Evolutionary conservation across 1,140 invertebrate species (phyloP).

Genomic region (Drosophila gunungcola): DNA sequence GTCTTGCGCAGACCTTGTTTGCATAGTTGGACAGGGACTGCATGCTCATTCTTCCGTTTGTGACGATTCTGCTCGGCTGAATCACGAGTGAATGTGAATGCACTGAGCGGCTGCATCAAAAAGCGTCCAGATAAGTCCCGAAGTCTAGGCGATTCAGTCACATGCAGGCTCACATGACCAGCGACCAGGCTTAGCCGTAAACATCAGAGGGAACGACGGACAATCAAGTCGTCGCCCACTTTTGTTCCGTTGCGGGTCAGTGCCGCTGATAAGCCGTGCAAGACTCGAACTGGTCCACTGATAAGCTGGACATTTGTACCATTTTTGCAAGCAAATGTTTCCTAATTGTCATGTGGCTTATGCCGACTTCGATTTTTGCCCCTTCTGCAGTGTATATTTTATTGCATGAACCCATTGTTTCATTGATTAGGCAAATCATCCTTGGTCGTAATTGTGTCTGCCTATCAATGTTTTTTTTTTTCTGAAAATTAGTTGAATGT

Average conservation of each 20-base stretch:
- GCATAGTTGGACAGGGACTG: constrained; percentile 23
- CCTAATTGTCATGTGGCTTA: constrained; percentile 33
- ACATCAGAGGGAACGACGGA: constrained; percentile 28
- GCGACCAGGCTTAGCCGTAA: constrained; percentile 28
- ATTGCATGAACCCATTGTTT: not conserved
- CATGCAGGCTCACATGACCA: constrained; percentile 51
- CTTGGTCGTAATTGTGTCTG: constrained; percentile 1
- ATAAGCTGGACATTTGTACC: constrained; percentile 22
- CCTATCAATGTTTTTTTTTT: not conserved
- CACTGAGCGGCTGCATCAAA: constrained; percentile 17
- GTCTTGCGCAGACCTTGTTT: constrained; percentile 34
- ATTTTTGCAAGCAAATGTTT: constrained; percentile 27
- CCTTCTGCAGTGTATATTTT: constrained; percentile 6
- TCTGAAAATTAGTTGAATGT: not conserved
- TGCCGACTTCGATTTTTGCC: constrained; percentile 20
- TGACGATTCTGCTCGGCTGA: constrained; percentile 24
- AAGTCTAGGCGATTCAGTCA: constrained; percentile 45
- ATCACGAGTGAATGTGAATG: constrained; percentile 29
- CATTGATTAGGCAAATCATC: not conserved
- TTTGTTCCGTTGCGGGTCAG: constrained; percentile 20
- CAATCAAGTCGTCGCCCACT: constrained; percentile 15
- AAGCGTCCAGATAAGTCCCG: constrained; percentile 46
- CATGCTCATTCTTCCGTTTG: constrained; percentile 23
- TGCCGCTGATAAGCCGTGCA: constrained; percentile 31
- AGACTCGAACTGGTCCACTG: constrained; percentile 21